Evolutionary conservation across 35 echinoderm and acorn worm genomes (phyloP).

Genomic region (Apostichopus japonicus): DNA sequence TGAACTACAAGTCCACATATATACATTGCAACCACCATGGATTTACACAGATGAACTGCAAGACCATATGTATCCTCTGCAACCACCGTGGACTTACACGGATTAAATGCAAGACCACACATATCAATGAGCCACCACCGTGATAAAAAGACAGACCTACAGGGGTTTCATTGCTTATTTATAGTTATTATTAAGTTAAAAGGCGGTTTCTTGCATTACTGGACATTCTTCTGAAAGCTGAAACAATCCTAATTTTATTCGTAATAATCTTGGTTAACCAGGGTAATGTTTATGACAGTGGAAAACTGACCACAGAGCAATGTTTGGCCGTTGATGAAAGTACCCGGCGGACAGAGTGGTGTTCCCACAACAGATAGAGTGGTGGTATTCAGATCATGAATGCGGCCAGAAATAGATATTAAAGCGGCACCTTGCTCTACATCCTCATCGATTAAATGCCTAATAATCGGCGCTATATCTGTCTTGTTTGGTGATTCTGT

Average conservation of each 20-base stretch:
- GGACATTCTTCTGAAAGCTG: background rate
- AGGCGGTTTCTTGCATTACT: no score
- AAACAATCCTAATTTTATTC: background rate
- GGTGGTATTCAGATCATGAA: background rate
- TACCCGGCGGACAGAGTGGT: background rate
- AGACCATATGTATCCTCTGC: background rate
- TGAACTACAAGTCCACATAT: background rate
- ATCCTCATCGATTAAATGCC: background rate
- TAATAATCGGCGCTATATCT: background rate
- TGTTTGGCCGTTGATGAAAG: background rate
- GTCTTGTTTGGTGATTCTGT: background rate
- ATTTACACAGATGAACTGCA: background rate
- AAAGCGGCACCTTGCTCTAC: background rate
- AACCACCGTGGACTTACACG: no score
- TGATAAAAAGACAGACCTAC: background rate
- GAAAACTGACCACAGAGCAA: background rate
- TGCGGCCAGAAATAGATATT: background rate
- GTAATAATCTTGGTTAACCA: background rate
- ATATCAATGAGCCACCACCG: background rate
- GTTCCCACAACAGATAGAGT: background rate
- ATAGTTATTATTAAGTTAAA: no score
- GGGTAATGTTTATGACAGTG: background rate
- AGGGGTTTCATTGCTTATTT: no score
- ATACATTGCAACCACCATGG: background rate
- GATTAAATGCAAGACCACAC: no score